These are phyloP conservation scores for Pycnonotus jocosus DNA, from an alignment of 2,113 vertebrate species.

Conservation along the genomic window DNA sequence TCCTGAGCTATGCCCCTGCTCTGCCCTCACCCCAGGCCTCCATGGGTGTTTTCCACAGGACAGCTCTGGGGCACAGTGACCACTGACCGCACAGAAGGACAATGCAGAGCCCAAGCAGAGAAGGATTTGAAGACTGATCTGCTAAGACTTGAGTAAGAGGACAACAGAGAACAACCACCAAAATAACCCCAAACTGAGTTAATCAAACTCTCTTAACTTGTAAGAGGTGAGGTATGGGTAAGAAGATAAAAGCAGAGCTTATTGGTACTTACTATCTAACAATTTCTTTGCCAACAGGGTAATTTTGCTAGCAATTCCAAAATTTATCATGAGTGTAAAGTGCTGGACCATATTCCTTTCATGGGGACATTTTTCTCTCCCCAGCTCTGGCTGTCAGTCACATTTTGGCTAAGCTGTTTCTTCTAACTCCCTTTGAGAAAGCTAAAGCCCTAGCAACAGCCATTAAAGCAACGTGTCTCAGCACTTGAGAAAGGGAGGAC, in stretches of 20 bases:
- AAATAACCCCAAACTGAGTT: background rate
- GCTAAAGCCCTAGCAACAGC: background rate
- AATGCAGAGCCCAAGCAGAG: background rate
- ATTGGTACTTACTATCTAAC: background rate
- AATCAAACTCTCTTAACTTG: background rate
- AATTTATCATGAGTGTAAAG: background rate
- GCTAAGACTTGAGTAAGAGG: background rate
- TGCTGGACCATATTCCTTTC: background rate
- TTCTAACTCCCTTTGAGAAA: background rate
- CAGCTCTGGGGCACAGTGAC: rapidly evolving
- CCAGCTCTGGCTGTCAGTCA: background rate
- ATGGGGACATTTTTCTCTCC: background rate
- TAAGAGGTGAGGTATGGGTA: background rate
- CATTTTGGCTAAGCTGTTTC: background rate
- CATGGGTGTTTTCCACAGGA: background rate
- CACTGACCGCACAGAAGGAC: background rate
- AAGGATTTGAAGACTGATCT: background rate
- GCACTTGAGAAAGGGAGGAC: background rate
- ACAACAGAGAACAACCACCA: background rate
- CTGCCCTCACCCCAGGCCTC: background rate
- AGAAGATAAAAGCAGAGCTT: background rate
- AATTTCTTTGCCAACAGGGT: background rate
- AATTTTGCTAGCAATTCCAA: background rate
- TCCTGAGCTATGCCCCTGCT: background rate
- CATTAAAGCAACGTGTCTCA: background rate